Evolutionary conservation across 2,113 vertebrate genomes (phyloP).

Genomic region (Caretta caretta): DNA sequence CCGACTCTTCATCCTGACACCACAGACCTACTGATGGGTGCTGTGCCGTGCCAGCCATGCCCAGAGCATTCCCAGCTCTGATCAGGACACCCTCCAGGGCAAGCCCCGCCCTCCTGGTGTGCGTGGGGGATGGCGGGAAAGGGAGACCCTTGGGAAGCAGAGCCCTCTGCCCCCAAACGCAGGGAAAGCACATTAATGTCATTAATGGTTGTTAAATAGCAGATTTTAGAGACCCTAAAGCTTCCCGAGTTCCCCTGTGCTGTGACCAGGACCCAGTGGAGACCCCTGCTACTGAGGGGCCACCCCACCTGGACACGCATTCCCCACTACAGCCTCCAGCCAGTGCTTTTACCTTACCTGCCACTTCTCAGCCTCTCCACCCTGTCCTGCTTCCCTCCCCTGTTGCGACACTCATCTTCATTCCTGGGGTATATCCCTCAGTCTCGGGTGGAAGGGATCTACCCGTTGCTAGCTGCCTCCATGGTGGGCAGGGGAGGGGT

Average conservation of each 20-base stretch:
- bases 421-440: not conserved
- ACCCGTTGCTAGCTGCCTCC: not conserved
- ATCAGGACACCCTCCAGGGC: not conserved
- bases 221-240: not conserved
- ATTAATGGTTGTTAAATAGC: conserved; percentile 60
- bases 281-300: not conserved
- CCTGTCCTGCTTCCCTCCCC: not conserved
- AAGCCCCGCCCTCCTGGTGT: not conserved
- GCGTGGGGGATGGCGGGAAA: not conserved
- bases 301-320: not conserved
- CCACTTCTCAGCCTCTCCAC: not conserved
- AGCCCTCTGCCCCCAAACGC: not conserved
- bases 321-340: not conserved
- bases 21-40: conserved; percentile 90
- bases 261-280: not conserved
- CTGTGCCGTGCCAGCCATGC: not conserved
- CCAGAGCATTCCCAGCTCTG: not conserved
- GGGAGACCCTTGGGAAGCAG: no score
- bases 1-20: conserved; percentile 94
- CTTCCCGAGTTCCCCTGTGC: not conserved
- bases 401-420: not conserved
- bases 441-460: not conserved
- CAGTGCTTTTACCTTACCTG: not conserved
- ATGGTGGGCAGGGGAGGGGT: not conserved
- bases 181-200: conserved; percentile 16